A percentile compares a stretch with the other conserved stretches of the same genome.
Conservation (phyloP, 2,797 vertebrate genomes). For the Clarias platycephalus region DNA sequence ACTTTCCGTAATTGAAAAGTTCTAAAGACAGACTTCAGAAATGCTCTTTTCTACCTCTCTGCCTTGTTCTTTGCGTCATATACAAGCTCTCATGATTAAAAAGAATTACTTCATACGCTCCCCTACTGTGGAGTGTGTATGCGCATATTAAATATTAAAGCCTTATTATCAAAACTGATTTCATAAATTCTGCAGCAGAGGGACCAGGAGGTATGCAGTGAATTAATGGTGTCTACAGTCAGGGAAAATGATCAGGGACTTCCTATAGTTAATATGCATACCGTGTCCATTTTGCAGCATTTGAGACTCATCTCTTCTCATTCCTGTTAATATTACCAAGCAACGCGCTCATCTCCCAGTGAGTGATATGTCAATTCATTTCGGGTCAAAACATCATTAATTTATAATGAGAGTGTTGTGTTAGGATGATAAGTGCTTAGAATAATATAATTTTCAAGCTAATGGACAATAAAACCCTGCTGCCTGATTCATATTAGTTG, state of each 20-base stretch:
- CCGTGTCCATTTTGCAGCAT: slow-evolving; percentile 38
- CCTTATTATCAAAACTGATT: slow-evolving; percentile 56
- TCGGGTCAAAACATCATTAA: slow-evolving; percentile 8
- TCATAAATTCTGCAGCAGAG: slow-evolving; percentile 39
- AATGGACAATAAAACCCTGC: not conserved
- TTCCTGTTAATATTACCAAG: slow-evolving; percentile 37
- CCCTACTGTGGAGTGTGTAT: slow-evolving; percentile 32
- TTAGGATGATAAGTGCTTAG: slow-evolving; percentile 9
- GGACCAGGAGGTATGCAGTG: slow-evolving; percentile 21
- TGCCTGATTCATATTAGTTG: not conserved
- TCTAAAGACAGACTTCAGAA: slow-evolving; percentile 2
- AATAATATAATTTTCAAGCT: not conserved
- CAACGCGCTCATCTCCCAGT: not conserved
- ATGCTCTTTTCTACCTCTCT: not conserved
- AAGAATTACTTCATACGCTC: slow-evolving; percentile 24
- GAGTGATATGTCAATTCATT: slow-evolving; percentile 26
- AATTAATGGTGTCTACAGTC: slow-evolving; percentile 43
- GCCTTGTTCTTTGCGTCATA: not conserved
- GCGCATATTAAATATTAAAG: slow-evolving; percentile 50
- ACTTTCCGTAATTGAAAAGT: not conserved
- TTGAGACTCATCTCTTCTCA: slow-evolving; percentile 35
- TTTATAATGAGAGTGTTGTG: slow-evolving; percentile 19
- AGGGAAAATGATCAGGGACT: slow-evolving; percentile 33
- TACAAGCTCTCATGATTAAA: slow-evolving; percentile 34
- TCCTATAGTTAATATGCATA: slow-evolving; percentile 47